Evolutionary conservation across 2,113 vertebrate genomes (phyloP), one percentile per base, ranked within the genome.

Genomic region (Oceanodroma tethys): DNA sequence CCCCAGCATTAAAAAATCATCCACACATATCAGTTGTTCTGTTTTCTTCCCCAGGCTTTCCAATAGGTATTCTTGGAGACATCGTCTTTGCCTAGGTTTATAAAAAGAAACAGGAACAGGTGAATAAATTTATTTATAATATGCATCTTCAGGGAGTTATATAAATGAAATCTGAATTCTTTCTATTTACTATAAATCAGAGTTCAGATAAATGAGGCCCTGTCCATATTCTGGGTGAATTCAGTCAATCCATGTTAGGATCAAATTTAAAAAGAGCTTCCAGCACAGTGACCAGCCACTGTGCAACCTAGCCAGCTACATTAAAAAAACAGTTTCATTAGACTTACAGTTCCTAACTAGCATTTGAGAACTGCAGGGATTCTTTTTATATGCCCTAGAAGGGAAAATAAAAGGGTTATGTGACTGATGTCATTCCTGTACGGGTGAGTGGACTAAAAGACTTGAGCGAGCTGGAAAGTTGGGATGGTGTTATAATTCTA

Each of bases 251-350:
- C 22, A n/a, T n/a, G 19, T 85, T 85, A 90, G 45, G 27, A 91
- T 91, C 86, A 91, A 72, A 94, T 81, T 42, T 67, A 60, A 86
- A 97, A 97, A 5, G 50, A 85, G 29, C 70, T 96, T 95, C 81
- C 38, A 94, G 63, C 79, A 60, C 47, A 80, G 50, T 67, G 66
- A 85, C 62, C 50, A 86, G 66, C n/a, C 12, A 17, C 65, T 93
- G 67, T 73, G 45, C 63, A 81, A 62, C 34, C 30, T 68, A 60
- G 18, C 63, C 85, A 88, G 72, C 65, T 59, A 47, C 13, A 22
- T 71, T 53, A 21, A 47, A 70, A 56, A 42, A 94, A 45, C 32
- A 32, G 13, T 70, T 67, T 80, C 14, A 26, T 79, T 73, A 53
- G n/a, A 82, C 40, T 72, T 88, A 60, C 11, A 42, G 25, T 60